Evolutionary conservation across 2,888 invertebrate genomes (phyloP), one percentile per base, ranked within the genome.

Genomic region (Euzophera pinguis): DNA sequence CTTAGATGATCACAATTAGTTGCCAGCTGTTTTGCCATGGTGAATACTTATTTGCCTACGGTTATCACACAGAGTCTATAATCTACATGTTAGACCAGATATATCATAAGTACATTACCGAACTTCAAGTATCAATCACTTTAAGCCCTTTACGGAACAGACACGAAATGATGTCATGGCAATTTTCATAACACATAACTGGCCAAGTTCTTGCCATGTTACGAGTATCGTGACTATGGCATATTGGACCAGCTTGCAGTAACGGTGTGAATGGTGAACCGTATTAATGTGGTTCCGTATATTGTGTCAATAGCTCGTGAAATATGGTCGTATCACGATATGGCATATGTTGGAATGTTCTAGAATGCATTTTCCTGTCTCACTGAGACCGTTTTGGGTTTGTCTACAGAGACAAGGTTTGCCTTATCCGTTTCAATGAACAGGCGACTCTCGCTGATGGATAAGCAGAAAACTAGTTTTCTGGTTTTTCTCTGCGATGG

Each of bases 191-290:
- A 13, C 32, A 45, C 14, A 32, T 29, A 29, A 41, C 43, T 16
- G 32, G 12, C 29, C 45, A 10, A 16, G 3, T 32, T 45, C 32
- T 45, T 45, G 6, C 14, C 10, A 16, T 16, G 10, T 8, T 45
- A n/a, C n/a, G n/a, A n/a, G n/a, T n/a, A 32, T 45, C 45, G 45
- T 45, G 45, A 45, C 32, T 45, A 16, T 45, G 10, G 14, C 13
- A 7, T 34, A 32, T 45, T 45, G 29, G 43, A 10, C 13, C 32
- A 32, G 7, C 7, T 39, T 16, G 16, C 16, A 10, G 14, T 45
- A 45, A 45, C 32, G 32, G 32, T 14, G 14, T 32, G 14, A 45
- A 45, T 13, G 45, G 14, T 8, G 14, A 45, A 43, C 45, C 14
- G 45, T 45, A 45, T 29, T 16, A 13, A 45, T 16, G 32, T 34